Conservation (phyloP, 2,113 vertebrate genomes). For the Scartelaos histophorus region DNA sequence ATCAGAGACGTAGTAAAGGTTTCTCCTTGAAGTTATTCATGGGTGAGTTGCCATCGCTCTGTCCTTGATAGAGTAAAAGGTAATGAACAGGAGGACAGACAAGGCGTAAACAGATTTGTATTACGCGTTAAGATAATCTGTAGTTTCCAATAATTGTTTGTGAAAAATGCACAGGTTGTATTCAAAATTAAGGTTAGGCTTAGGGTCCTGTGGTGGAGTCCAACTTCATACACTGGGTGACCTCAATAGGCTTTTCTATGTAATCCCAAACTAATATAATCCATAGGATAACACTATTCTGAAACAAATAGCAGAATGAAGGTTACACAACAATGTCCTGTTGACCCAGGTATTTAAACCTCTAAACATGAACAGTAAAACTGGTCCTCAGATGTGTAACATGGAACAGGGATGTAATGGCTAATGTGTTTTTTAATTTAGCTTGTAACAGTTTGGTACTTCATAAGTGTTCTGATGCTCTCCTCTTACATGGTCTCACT, state of each 20-base stretch:
- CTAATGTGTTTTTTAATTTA: not conserved
- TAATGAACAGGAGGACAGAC: slow-evolving; percentile 26
- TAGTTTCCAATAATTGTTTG: not conserved
- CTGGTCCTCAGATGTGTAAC: too few relatives aligned
- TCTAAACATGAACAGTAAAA: not conserved
- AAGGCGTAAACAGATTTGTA: not conserved
- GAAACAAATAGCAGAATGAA: slow-evolving; percentile 8
- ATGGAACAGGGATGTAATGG: not conserved
- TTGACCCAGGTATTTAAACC: not conserved
- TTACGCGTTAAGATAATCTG: not conserved
- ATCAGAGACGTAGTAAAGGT: slow-evolving; percentile 4
- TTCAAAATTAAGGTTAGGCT: not conserved
- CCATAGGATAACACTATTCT: slow-evolving; percentile 15
- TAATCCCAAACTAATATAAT: slow-evolving; percentile 28
- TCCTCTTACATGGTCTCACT: too few relatives aligned
- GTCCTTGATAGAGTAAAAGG: slow-evolving; percentile 17
- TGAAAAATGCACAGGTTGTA: not conserved
- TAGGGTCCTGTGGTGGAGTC: slow-evolving; percentile 27
- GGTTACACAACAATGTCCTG: slow-evolving; percentile 3
- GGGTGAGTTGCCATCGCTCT: slow-evolving; percentile 12
- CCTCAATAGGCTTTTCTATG: slow-evolving; percentile 22
- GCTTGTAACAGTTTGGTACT: not conserved
- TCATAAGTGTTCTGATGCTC: too few relatives aligned
- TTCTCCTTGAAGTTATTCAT: slow-evolving; percentile 17
- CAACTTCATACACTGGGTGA: slow-evolving; percentile 13